Percentiles rank a stretch among this genome's conserved stretches.
phyloP scores from a whole-genome alignment of 2,113 vertebrate species.

The Crotalus viridis region DNA sequence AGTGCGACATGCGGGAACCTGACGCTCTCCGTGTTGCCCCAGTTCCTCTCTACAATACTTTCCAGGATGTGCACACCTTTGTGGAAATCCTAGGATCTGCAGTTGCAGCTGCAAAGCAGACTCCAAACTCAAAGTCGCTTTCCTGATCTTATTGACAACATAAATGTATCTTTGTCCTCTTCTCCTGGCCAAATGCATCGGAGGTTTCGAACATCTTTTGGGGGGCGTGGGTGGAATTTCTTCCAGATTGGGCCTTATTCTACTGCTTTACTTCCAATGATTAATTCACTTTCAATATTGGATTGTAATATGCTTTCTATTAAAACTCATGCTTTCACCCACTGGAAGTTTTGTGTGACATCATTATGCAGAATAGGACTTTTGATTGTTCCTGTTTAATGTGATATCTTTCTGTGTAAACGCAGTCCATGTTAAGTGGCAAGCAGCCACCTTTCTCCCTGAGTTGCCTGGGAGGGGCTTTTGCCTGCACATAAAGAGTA shows the following conservation, averaged over 20 bases:
- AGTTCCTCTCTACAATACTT: conserved; percentile 94
- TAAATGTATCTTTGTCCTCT: conserved; percentile 58
- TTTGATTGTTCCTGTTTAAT: neutral
- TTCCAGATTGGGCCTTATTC: conserved; percentile 41
- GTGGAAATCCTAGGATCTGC: conserved; percentile 72
- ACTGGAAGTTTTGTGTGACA: conserved; percentile 58
- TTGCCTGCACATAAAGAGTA: neutral
- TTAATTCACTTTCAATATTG: conserved; percentile 60
- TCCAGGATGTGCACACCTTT: conserved; percentile 88
- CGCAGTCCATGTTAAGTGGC: neutral
- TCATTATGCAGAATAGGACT: conserved; percentile 15
- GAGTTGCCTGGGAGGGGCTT: neutral
- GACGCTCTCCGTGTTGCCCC: conserved; percentile 84
- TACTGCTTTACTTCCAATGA: conserved; percentile 55
- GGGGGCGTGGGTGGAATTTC: conserved; percentile 24
- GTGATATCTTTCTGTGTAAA: neutral
- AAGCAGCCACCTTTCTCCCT: neutral
- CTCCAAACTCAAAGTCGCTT: conserved; percentile 32
- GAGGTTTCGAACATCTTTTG: conserved; percentile 45
- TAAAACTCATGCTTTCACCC: conserved; percentile 62
- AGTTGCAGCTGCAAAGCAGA: conserved; percentile 66
- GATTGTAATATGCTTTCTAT: conserved; percentile 63
- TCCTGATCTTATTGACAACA: conserved; percentile 48
- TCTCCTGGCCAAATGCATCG: conserved; percentile 61
- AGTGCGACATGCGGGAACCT: conserved; percentile 93